Evolutionary conservation across 2,113 vertebrate genomes (phyloP).

Genomic region (Myrmecobius fasciatus): DNA sequence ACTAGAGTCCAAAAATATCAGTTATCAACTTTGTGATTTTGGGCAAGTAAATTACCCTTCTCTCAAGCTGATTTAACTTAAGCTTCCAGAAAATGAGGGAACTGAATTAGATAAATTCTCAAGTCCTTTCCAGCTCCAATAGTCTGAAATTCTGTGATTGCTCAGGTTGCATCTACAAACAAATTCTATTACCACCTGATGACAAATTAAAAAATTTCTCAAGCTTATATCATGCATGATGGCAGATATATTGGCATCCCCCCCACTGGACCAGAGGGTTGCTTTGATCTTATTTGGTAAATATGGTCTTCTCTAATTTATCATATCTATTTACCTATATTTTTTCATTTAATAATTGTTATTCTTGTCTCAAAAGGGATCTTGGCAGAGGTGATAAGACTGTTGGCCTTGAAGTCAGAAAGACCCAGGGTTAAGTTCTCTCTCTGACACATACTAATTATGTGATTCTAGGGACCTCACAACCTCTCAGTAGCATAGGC

Average conservation of each 20-base stretch:
- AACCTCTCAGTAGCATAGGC: not conserved
- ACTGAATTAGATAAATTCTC: not conserved
- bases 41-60: not conserved
- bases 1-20: not conserved
- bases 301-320: not conserved
- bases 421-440: not conserved
- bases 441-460: not conserved
- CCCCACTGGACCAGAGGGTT: not conserved
- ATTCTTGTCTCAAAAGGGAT: not conserved
- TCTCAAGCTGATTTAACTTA: not conserved
- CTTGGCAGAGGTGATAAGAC: not conserved
- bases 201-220: not conserved
- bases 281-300: not conserved
- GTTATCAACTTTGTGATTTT: not conserved
- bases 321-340: not conserved
- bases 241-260: not conserved
- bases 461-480: not conserved
- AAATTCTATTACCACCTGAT: not conserved
- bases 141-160: too few species aligned
- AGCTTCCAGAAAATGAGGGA: not conserved
- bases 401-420: not conserved
- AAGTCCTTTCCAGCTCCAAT: not conserved
- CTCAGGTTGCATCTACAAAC: not conserved
- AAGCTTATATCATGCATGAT: not conserved
- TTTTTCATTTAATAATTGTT: not conserved